These are phyloP conservation scores for Lampris incognitus DNA, from an alignment of 2,113 vertebrate species.

Conservation along the genomic window DNA sequence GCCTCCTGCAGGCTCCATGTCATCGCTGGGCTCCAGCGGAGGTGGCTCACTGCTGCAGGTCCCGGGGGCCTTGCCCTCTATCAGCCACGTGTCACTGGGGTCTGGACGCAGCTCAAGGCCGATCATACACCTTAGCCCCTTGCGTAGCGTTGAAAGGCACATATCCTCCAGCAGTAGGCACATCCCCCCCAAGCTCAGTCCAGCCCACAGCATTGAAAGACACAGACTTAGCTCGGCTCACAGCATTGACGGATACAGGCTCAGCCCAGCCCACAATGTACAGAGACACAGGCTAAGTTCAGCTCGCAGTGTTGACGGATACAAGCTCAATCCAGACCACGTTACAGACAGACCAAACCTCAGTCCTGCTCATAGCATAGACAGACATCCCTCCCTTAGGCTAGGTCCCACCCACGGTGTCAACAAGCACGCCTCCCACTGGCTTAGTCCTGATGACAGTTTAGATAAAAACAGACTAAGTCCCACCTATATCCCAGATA, in stretches of 20 bases:
- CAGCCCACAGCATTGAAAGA: slow-evolving; percentile 56
- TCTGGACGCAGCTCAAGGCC: slow-evolving; percentile 67
- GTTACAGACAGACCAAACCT: neutral
- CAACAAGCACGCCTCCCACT: slow-evolving; percentile 48
- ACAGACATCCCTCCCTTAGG: slow-evolving; percentile 56
- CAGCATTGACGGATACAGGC: slow-evolving; percentile 73
- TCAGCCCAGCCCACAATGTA: slow-evolving; percentile 30
- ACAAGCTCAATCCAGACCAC: neutral
- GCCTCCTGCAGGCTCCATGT: slow-evolving; percentile 82
- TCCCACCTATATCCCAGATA: slow-evolving; percentile 74
- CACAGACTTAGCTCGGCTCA: slow-evolving; percentile 72
- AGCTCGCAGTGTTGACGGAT: slow-evolving; percentile 68
- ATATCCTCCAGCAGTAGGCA: neutral
- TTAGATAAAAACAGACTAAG: slow-evolving; percentile 75
- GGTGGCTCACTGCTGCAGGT: slow-evolving; percentile 82
- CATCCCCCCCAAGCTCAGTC: slow-evolving; percentile 44
- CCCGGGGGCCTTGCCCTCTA: slow-evolving; percentile 73
- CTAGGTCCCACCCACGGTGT: slow-evolving; percentile 50
- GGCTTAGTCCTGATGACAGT: slow-evolving; percentile 74
- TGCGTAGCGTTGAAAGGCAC: slow-evolving; percentile 64
- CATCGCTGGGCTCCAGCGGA: slow-evolving; percentile 84
- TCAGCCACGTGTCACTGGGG: slow-evolving; percentile 73
- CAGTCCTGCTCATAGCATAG: neutral
- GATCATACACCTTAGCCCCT: slow-evolving; percentile 68
- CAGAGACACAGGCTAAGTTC: slow-evolving; percentile 59